Evolutionary conservation across 2,888 invertebrate genomes (phyloP).

Genomic region (Trachelus iudaicus): DNA sequence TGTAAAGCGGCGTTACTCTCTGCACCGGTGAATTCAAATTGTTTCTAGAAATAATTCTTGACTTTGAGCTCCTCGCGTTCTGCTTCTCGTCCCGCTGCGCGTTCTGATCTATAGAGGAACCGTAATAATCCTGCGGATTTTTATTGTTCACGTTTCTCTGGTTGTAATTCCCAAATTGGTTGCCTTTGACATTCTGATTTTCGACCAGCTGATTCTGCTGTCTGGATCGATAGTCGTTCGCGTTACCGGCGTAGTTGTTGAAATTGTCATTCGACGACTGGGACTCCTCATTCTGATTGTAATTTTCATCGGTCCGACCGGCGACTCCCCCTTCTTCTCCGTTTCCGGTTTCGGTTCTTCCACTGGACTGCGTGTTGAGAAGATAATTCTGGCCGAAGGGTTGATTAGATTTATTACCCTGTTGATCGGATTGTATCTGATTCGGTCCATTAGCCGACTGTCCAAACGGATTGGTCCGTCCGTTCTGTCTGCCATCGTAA

Average conservation of each 20-base stretch:
- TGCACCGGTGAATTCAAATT: constrained; percentile 25
- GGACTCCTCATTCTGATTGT: constrained; percentile 29
- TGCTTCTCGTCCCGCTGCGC: constrained; percentile 41
- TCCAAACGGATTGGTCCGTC: constrained; percentile 53
- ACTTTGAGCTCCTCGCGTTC: constrained; percentile 32
- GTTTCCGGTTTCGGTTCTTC: constrained; percentile 13
- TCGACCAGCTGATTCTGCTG: constrained; percentile 44
- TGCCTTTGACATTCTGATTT: constrained; percentile 30
- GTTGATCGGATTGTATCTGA: constrained; percentile 39
- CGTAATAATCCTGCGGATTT: constrained; percentile 34
- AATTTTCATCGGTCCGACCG: constrained; percentile 23
- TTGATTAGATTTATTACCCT: constrained; percentile 34
- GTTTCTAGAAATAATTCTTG: constrained; percentile 37
- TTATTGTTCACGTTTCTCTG: constrained; percentile 34
- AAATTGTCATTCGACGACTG: constrained; percentile 14
- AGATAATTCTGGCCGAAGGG: constrained; percentile 36
- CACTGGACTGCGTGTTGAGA: constrained; percentile 29
- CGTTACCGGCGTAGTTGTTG: constrained; percentile 6
- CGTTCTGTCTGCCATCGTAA: constrained; percentile 59
- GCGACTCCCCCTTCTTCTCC: constrained; percentile 24
- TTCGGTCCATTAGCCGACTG: constrained; percentile 43
- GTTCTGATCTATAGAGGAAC: constrained; percentile 38
- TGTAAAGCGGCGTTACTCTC: constrained; percentile 54
- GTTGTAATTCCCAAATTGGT: constrained; percentile 35
- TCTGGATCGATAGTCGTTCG: constrained; percentile 36